Conservation (phyloP, 1,140 invertebrate genomes). For the Glossosoma conforme region DNA sequence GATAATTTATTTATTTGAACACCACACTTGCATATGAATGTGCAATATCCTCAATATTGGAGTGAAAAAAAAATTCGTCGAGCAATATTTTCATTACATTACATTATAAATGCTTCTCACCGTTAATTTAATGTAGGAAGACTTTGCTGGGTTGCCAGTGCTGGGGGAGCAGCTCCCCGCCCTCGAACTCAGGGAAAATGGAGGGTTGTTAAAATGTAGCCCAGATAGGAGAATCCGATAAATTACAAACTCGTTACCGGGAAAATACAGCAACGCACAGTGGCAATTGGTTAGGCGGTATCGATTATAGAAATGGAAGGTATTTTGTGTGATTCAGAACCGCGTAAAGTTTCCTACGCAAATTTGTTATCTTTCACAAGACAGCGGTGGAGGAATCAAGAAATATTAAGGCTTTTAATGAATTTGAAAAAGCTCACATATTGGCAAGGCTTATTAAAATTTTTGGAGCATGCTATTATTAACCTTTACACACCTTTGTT, state of each 20-base stretch:
- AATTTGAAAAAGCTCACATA: too few relatives aligned
- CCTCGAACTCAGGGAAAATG: neutral
- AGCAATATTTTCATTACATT: too few relatives aligned
- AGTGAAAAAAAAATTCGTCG: too few relatives aligned
- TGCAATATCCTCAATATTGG: too few relatives aligned
- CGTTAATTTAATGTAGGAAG: constrained; percentile 2
- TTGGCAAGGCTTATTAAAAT: too few relatives aligned
- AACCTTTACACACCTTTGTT: too few relatives aligned
- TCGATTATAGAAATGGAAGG: constrained; percentile 11
- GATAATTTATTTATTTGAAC: too few relatives aligned
- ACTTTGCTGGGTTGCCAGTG: neutral
- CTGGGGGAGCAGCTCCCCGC: too few relatives aligned
- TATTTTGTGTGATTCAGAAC: constrained; percentile 5
- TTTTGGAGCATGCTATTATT: too few relatives aligned
- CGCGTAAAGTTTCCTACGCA: constrained; percentile 1
- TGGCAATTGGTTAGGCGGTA: constrained; percentile 8
- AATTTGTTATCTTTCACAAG: neutral
- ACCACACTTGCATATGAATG: too few relatives aligned
- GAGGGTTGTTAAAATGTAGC: constrained; percentile 8
- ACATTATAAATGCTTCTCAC: neutral
- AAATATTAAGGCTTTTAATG: too few relatives aligned
- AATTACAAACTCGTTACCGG: constrained; percentile 26
- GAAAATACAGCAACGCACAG: constrained; percentile 13
- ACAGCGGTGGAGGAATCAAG: too few relatives aligned
- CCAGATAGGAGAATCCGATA: constrained; percentile 17